phyloP scores from a whole-genome alignment of 2,113 vertebrate genomes.

The Thunnus thynnus region DNA sequence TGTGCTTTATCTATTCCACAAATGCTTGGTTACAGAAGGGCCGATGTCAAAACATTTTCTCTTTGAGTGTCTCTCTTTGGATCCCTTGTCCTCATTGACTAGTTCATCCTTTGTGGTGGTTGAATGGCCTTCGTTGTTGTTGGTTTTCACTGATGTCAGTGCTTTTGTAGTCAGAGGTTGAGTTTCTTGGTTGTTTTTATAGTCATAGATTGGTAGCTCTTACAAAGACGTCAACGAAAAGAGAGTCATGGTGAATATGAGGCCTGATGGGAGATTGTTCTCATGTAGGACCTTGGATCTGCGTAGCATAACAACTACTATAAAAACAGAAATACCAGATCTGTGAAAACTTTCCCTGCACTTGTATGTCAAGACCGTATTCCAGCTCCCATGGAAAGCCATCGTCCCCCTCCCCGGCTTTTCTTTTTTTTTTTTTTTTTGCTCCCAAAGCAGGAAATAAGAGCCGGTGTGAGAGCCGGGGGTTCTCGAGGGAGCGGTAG shows the following conservation, averaged over 20 bases:
- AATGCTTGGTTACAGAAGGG: not conserved
- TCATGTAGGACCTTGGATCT: constrained; percentile 19
- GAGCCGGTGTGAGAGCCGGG: constrained; percentile 39
- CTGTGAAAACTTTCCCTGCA: constrained; percentile 42
- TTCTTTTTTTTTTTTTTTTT: constrained; percentile 2
- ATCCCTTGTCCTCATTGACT: not conserved
- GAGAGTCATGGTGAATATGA: constrained; percentile 12
- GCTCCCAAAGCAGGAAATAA: constrained; percentile 49
- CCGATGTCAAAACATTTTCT: not conserved
- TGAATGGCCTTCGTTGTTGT: constrained; percentile 5
- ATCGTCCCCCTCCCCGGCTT: not conserved
- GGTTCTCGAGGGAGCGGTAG: constrained; percentile 59
- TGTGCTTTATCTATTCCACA: not conserved
- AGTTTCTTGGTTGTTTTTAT: constrained; percentile 9
- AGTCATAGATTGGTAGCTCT: not conserved
- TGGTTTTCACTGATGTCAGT: constrained; percentile 10
- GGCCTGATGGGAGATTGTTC: constrained; percentile 21
- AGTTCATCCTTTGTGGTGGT: not conserved
- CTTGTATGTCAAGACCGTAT: not conserved
- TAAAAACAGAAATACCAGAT: constrained; percentile 36
- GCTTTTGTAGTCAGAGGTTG: not conserved
- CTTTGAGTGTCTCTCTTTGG: not conserved
- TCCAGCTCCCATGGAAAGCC: constrained; percentile 29
- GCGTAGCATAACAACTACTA: constrained; percentile 4
- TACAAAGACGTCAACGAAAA: constrained; percentile 8